These are phyloP conservation scores for Baryphthengus martii DNA, from an alignment of 2,113 vertebrate genomes.

Conservation along the genomic window DNA sequence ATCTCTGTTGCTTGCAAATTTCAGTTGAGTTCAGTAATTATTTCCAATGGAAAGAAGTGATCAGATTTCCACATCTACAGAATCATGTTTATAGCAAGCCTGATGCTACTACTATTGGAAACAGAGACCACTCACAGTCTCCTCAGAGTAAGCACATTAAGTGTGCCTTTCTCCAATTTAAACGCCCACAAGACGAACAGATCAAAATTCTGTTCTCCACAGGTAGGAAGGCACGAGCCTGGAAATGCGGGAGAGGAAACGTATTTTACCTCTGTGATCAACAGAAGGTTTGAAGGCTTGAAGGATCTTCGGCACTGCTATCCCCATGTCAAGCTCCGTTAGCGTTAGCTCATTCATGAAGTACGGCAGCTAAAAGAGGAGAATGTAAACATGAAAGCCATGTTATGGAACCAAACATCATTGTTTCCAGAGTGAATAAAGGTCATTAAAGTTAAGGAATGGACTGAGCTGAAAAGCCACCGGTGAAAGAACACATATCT, in stretches of 20 bases:
- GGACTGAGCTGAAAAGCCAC: not conserved
- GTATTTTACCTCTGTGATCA: conserved; percentile 89
- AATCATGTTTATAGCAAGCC: not conserved
- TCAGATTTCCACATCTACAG: not conserved
- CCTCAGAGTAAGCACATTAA: not conserved
- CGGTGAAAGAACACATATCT: not conserved
- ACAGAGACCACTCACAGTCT: not conserved
- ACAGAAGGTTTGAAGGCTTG: conserved; percentile 89
- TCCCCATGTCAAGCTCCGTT: conserved; percentile 97
- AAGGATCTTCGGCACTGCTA: conserved; percentile 93
- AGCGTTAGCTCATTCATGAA: conserved; percentile 98
- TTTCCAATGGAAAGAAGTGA: not conserved
- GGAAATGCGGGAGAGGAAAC: not conserved
- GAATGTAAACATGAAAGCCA: not conserved
- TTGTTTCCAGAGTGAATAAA: not conserved
- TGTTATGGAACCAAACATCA: not conserved
- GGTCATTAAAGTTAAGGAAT: not conserved
- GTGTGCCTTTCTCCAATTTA: not conserved
- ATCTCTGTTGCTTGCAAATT: not conserved
- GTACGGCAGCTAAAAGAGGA: conserved; percentile 86
- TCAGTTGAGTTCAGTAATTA: not conserved
- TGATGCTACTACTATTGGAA: not conserved
- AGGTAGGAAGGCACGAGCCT: not conserved
- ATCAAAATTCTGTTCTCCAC: not conserved
- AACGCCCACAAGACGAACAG: not conserved